Conservation (phyloP, 2,113 vertebrate genomes). For the Corythaixoides concolor region DNA sequence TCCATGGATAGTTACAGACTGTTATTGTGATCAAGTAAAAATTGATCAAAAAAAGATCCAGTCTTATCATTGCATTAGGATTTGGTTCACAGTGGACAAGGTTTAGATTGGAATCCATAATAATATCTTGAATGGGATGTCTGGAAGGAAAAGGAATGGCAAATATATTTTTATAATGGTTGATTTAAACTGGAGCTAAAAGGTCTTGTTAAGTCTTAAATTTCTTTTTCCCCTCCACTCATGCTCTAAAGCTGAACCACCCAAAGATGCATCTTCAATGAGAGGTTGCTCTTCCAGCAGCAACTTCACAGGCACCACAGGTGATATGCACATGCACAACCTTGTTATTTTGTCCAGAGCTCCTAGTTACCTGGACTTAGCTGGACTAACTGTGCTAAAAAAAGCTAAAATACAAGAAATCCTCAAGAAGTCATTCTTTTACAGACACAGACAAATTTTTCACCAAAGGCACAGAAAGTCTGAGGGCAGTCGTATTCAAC, state of each 20-base stretch:
- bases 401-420: neutral
- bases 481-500: rapidly evolving
- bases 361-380: neutral
- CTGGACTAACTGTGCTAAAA: neutral
- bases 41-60: neutral
- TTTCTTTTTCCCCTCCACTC: neutral
- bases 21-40: neutral
- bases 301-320: neutral
- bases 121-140: neutral
- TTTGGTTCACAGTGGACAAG: neutral
- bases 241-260: neutral
- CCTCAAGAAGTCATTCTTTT: neutral
- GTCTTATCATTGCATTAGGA: neutral
- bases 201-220: neutral
- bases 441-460: neutral
- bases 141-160: neutral
- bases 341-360: neutral
- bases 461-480: neutral
- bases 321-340: rapidly evolving
- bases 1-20: neutral
- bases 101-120: neutral
- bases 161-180: neutral
- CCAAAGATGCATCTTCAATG: neutral
- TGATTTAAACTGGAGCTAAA: neutral
- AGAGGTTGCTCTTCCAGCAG: neutral